Percentiles rank a stretch among this genome's conserved stretches.
These are phyloP conservation scores for Dascillus cervinus DNA, from an alignment of 2,888 invertebrate species.

Conservation along the genomic window DNA sequence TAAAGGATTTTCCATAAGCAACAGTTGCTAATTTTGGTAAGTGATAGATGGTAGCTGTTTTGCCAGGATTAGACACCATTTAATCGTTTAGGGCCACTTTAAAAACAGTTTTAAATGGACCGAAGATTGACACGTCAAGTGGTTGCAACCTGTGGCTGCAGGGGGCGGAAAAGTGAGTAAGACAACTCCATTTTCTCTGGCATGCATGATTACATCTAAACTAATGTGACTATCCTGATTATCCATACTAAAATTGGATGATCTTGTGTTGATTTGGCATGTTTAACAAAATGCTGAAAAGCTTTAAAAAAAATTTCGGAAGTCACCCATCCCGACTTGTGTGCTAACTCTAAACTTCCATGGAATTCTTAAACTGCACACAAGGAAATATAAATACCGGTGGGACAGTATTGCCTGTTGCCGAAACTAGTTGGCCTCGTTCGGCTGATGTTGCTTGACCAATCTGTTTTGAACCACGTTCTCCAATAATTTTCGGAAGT, in stretches of 20 bases:
- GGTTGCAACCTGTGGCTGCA: constrained; percentile 27
- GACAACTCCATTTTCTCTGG: constrained; percentile 1
- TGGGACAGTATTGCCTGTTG: too few species aligned
- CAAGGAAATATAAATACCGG: too few species aligned
- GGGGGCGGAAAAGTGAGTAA: constrained; percentile 1
- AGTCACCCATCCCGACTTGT: too few species aligned
- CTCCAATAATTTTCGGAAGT: neutral
- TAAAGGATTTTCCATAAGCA: constrained; percentile 2
- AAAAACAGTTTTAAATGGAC: constrained; percentile 1
- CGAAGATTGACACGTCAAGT: constrained; percentile 13
- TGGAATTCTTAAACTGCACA: too few species aligned
- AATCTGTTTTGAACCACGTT: too few species aligned
- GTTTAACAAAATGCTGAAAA: too few species aligned
- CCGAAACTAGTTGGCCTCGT: too few species aligned
- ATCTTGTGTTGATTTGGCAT: neutral
- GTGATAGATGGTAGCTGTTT: constrained; percentile 3
- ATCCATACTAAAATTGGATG: constrained; percentile 3
- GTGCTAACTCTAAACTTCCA: constrained; percentile 1
- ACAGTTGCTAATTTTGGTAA: constrained; percentile 1
- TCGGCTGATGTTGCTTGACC: constrained; percentile 3
- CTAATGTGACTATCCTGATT: constrained; percentile 2
- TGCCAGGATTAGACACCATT: constrained; percentile 1
- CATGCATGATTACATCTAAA: constrained; percentile 2
- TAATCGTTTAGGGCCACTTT: constrained; percentile 1
- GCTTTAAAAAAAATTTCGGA: neutral